Conservation (phyloP, 2,113 vertebrate genomes). For the Nannobrachium achirus region DNA sequence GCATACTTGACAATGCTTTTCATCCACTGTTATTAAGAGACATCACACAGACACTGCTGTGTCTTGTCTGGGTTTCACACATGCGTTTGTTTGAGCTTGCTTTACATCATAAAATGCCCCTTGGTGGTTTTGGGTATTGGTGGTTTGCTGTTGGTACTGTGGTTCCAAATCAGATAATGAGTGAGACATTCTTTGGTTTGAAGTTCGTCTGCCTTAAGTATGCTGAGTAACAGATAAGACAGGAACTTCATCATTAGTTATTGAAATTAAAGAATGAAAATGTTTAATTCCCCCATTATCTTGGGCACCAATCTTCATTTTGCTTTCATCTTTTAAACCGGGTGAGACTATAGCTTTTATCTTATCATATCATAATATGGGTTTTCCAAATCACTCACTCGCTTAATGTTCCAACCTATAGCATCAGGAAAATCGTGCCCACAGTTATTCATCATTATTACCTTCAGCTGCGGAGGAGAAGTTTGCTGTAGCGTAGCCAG, state of each 20-base stretch:
- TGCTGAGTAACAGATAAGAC: slow-evolving; percentile 41
- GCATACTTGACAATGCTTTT: not conserved
- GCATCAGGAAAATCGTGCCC: too few relatives aligned
- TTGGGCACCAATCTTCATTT: not conserved
- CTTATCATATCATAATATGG: too few relatives aligned
- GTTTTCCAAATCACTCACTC: too few relatives aligned
- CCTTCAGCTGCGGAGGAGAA: too few relatives aligned
- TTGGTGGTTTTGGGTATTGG: slow-evolving; percentile 27
- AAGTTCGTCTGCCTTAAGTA: not conserved
- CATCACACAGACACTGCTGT: not conserved
- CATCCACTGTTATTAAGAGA: not conserved
- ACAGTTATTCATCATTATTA: too few relatives aligned
- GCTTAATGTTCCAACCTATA: too few relatives aligned
- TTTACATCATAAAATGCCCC: slow-evolving; percentile 5
- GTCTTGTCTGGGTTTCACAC: slow-evolving; percentile 30
- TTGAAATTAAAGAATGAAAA: too few relatives aligned
- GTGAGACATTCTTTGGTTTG: slow-evolving; percentile 12
- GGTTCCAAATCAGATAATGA: slow-evolving; percentile 54
- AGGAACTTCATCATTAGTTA: slow-evolving; percentile 26
- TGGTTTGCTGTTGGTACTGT: slow-evolving; percentile 20
- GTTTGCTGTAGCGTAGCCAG: too few relatives aligned
- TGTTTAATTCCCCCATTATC: not conserved
- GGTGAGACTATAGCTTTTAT: not conserved
- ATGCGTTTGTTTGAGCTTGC: slow-evolving; percentile 39
- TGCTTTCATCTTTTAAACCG: slow-evolving; percentile 1